These are phyloP conservation scores for Chionodraco myersi DNA, from an alignment of 2,113 vertebrate genomes.

Conservation along the genomic window DNA sequence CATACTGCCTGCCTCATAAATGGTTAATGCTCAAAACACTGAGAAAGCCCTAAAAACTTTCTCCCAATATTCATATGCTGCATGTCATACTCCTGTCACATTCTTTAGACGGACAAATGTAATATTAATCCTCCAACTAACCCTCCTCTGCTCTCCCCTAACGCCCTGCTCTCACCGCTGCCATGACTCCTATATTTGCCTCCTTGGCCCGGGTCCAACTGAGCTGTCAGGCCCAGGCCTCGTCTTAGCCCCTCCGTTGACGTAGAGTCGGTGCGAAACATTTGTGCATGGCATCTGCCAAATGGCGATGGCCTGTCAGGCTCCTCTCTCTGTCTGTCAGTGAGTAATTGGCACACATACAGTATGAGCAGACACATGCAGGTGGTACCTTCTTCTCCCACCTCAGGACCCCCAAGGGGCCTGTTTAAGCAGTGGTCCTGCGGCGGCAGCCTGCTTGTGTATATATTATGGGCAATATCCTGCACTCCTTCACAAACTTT, in stretches of 20 bases:
- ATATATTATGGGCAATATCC: slow-evolving; percentile 85
- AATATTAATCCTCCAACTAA: slow-evolving; percentile 68
- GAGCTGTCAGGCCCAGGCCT: slow-evolving; percentile 77
- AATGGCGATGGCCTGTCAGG: slow-evolving; percentile 79
- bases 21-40: slow-evolving; percentile 65
- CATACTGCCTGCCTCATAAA: slow-evolving; percentile 58
- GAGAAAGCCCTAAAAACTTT: slow-evolving; percentile 59
- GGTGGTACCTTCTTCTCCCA: slow-evolving; percentile 78
- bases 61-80: slow-evolving; percentile 65
- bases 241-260: slow-evolving; percentile 62
- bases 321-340: slow-evolving; percentile 77
- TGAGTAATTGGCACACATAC: slow-evolving; percentile 83
- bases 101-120: slow-evolving; percentile 72
- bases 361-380: slow-evolving; percentile 79
- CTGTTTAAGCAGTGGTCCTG: slow-evolving; percentile 77
- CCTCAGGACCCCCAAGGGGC: slow-evolving; percentile 80
- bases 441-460: slow-evolving; percentile 78
- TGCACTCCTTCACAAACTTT: slow-evolving; percentile 82
- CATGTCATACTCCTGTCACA: slow-evolving; percentile 66
- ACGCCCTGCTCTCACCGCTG: slow-evolving; percentile 28
- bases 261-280: slow-evolving; percentile 64
- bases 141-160: slow-evolving; percentile 16
- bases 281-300: slow-evolving; percentile 84
- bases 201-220: slow-evolving; percentile 75
- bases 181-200: slow-evolving; percentile 68